A percentile compares a stretch with the other conserved stretches of the same genome.
These are phyloP conservation scores for Brenthis hecate DNA, from an alignment of 2,888 invertebrate genomes.

Conservation along the genomic window DNA sequence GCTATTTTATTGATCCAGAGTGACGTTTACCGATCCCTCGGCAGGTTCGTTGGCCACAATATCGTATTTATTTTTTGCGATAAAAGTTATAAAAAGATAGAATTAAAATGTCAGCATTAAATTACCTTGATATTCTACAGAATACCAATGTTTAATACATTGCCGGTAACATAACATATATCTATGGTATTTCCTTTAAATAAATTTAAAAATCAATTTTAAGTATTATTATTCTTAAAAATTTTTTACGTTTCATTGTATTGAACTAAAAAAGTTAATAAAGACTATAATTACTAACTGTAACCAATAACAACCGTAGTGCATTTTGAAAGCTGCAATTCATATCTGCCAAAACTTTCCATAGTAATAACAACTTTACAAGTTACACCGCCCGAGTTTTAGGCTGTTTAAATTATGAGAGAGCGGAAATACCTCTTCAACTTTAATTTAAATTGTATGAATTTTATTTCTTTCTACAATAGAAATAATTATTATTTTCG, in stretches of 20 bases:
- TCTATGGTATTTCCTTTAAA: no score
- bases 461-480: neutral
- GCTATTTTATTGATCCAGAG: no score
- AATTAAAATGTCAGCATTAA: no score
- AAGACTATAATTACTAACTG: neutral
- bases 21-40: no score
- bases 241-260: neutral
- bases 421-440: conserved; percentile 1
- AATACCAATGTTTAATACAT: no score
- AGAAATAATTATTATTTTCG: neutral
- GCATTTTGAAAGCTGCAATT: conserved; percentile 33
- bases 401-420: conserved; percentile 31
- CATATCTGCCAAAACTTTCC: conserved; percentile 32
- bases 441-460: conserved; percentile 2
- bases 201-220: no score
- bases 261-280: neutral
- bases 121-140: no score
- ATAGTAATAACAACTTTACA: conserved; percentile 34
- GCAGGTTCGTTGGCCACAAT: no score
- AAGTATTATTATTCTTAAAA: no score
- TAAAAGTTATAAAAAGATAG: no score
- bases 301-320: conserved; percentile 13
- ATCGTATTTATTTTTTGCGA: no score
- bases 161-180: no score
- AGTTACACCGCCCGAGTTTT: conserved; percentile 30